Evolutionary conservation across 1,140 invertebrate genomes (phyloP).

Genomic region (Ephestia elutella): DNA sequence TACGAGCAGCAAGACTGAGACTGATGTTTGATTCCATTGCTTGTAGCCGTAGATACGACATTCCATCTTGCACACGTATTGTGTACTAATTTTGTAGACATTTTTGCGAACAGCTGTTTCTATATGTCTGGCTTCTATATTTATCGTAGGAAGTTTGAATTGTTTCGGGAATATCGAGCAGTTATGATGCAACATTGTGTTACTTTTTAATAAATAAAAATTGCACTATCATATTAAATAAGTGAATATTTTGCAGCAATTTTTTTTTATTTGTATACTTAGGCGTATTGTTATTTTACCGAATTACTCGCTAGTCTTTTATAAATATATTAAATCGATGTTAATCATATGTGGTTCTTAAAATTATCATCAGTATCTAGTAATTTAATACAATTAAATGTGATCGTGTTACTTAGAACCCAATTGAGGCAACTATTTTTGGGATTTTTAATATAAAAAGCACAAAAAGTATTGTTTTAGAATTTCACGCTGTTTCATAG

Average conservation of each 20-base stretch:
- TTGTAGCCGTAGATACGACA: constrained; percentile 33
- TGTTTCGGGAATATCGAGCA: neutral
- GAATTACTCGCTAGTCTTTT: neutral
- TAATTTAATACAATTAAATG: neutral
- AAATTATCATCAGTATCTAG: neutral
- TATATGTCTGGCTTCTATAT: neutral
- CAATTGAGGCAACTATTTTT: neutral
- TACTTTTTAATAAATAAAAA: no score
- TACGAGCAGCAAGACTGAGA: constrained; percentile 74
- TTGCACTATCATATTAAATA: no score
- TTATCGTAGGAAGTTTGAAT: neutral
- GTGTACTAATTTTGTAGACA: neutral
- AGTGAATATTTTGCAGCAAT: no score
- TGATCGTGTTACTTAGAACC: constrained; percentile 3
- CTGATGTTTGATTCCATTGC: constrained; percentile 69
- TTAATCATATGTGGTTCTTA: neutral
- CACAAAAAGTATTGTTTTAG: neutral
- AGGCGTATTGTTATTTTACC: neutral
- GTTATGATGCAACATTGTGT: no score
- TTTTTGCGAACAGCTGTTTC: neutral
- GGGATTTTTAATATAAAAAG: neutral
- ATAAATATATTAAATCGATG: neutral
- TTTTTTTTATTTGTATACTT: no score
- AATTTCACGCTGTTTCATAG: neutral
- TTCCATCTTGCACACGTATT: constrained; percentile 30